A percentile compares a stretch with the other conserved stretches of the same genome.
These are phyloP conservation scores for Drosophila fungiperda DNA, from an alignment of 2,888 invertebrate species.

Conservation along the genomic window DNA sequence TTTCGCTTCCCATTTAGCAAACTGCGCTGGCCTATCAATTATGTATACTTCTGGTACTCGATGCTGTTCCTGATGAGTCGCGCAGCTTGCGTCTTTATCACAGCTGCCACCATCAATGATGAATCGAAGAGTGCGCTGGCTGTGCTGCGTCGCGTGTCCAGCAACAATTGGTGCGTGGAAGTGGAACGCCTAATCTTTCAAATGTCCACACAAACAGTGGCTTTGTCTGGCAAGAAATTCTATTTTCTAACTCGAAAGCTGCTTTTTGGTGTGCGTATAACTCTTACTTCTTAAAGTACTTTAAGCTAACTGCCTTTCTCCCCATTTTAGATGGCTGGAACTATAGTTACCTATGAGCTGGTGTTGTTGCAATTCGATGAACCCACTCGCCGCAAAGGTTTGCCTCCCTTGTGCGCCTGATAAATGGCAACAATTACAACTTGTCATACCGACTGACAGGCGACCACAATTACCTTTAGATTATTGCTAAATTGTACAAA, in stretches of 20 bases:
- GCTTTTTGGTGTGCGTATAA: slow-evolving; percentile 86
- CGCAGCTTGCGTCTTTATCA: slow-evolving; percentile 86
- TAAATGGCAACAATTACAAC: slow-evolving; percentile 37
- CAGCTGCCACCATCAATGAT: slow-evolving; percentile 87
- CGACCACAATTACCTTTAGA: slow-evolving; percentile 58
- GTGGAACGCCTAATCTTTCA: slow-evolving; percentile 87
- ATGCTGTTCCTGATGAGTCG: slow-evolving; percentile 86
- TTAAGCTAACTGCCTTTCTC: neutral
- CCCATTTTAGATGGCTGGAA: slow-evolving; percentile 86
- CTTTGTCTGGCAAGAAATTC: slow-evolving; percentile 88
- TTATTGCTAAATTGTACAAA: slow-evolving; percentile 42
- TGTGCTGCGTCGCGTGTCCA: slow-evolving; percentile 84
- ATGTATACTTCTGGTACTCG: slow-evolving; percentile 87
- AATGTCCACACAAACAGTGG: slow-evolving; percentile 86
- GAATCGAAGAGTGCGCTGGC: slow-evolving; percentile 86
- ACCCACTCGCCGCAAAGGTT: slow-evolving; percentile 79
- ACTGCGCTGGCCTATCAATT: slow-evolving; percentile 85
- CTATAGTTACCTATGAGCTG: slow-evolving; percentile 89
- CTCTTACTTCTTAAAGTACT: neutral
- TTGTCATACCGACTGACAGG: slow-evolving; percentile 69
- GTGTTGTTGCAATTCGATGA: slow-evolving; percentile 88
- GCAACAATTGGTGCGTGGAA: slow-evolving; percentile 82
- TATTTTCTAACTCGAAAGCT: slow-evolving; percentile 87
- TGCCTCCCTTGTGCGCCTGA: slow-evolving; percentile 78
- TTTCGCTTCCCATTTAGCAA: slow-evolving; percentile 62